Evolutionary conservation across 2,888 invertebrate genomes (phyloP).

Genomic region (Callyntrura sp.): DNA sequence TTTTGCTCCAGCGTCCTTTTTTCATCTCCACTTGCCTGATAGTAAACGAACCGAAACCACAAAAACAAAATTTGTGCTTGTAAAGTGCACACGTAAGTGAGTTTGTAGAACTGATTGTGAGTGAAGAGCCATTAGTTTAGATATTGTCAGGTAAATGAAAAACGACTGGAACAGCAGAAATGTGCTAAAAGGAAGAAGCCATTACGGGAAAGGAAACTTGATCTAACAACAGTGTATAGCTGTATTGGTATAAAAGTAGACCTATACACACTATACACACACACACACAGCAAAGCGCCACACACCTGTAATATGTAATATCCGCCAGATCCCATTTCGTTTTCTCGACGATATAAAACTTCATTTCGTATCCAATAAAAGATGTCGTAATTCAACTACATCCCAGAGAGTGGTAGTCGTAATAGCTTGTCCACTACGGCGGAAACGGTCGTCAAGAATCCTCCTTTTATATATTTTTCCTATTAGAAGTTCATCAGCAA

Average conservation of each 20-base stretch:
- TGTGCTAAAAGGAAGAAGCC: slow-evolving; percentile 4
- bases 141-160: slow-evolving; percentile 71
- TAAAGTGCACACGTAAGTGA: not conserved
- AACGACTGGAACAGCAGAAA: slow-evolving; percentile 34
- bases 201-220: slow-evolving; percentile 1
- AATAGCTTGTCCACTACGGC: not conserved
- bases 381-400: slow-evolving; percentile 81
- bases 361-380: slow-evolving; percentile 83
- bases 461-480: slow-evolving; percentile 42
- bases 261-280: not conserved
- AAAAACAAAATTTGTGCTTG: not conserved
- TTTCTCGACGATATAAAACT: slow-evolving; percentile 2
- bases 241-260: not conserved
- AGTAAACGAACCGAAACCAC: not conserved
- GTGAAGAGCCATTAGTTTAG: slow-evolving; percentile 58
- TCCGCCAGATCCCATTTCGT: slow-evolving; percentile 3
- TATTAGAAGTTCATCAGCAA: slow-evolving; percentile 67
- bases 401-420: not conserved
- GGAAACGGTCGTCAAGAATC: slow-evolving; percentile 30
- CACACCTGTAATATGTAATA: slow-evolving; percentile 8
- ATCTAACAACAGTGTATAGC: slow-evolving; percentile 6
- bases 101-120: slow-evolving; percentile 45
- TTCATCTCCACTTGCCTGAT: not conserved
- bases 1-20: not conserved
- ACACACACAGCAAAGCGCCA: not conserved